These are phyloP conservation scores for Drosophila sulfurigaster DNA, from an alignment of 1,140 invertebrate species.

Conservation along the genomic window DNA sequence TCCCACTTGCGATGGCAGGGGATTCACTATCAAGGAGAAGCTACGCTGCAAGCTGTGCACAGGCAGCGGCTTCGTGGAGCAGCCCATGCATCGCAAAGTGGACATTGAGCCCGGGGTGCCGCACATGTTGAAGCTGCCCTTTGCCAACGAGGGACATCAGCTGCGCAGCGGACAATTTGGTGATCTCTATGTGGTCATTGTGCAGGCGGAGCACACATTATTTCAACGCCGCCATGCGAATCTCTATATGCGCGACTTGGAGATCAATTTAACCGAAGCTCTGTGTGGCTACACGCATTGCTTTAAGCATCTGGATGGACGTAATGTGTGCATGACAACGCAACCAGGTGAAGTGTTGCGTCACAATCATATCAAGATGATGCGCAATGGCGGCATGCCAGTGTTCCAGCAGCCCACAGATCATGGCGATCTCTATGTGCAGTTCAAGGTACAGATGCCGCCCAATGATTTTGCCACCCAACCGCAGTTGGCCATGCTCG, in stretches of 20 bases:
- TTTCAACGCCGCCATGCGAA: slow-evolving; percentile 92
- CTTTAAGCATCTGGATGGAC: slow-evolving; percentile 93
- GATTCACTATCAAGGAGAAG: slow-evolving; percentile 92
- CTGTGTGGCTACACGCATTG: slow-evolving; percentile 95
- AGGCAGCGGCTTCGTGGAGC: slow-evolving; percentile 92
- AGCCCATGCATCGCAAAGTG: slow-evolving; percentile 94
- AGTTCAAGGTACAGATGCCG: slow-evolving; percentile 94
- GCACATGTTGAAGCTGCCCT: slow-evolving; percentile 94
- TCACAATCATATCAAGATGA: slow-evolving; percentile 92
- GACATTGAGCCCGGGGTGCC: slow-evolving; percentile 96
- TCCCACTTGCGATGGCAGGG: slow-evolving; percentile 89
- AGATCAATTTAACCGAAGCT: slow-evolving; percentile 93
- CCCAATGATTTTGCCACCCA: slow-evolving; percentile 91
- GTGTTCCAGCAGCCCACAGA: slow-evolving; percentile 92
- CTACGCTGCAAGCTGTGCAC: slow-evolving; percentile 92
- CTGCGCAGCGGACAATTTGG: slow-evolving; percentile 93
- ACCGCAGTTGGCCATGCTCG: slow-evolving; percentile 89
- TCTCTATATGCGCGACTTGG: slow-evolving; percentile 90
- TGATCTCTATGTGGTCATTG: slow-evolving; percentile 95
- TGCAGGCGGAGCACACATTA: slow-evolving; percentile 91
- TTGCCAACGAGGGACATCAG: slow-evolving; percentile 96
- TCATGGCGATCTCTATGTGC: slow-evolving; percentile 94
- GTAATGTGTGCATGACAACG: slow-evolving; percentile 90
- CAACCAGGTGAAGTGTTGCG: slow-evolving; percentile 91
- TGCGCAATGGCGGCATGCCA: slow-evolving; percentile 96